A percentile compares a stretch with the other conserved stretches of the same genome.
phyloP scores from a whole-genome alignment of 2,888 invertebrate species.

The Coronaproctus castanopsis region DNA sequence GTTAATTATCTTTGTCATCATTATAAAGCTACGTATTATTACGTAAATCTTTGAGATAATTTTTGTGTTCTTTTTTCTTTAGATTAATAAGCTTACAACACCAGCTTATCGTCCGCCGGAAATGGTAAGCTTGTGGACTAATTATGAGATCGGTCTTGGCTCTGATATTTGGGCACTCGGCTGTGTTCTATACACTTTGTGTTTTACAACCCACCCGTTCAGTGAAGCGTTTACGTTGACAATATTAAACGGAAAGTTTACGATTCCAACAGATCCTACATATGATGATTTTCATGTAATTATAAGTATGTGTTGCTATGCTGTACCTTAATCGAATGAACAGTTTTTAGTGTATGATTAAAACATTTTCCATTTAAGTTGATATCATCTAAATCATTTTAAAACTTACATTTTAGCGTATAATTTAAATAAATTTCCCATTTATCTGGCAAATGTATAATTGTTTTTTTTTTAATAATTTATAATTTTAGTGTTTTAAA shows the following conservation, averaged over 20 bases:
- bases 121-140: constrained; percentile 94
- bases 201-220: constrained; percentile 88
- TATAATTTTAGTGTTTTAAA: not conserved
- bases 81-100: constrained; percentile 60
- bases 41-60: too few relatives aligned
- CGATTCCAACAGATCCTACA: constrained; percentile 57
- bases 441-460: not conserved
- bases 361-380: not conserved
- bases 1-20: constrained; percentile 19
- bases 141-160: constrained; percentile 73
- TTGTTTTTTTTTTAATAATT: not conserved
- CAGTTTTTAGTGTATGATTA: not conserved
- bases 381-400: not conserved
- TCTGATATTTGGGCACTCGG: constrained; percentile 95
- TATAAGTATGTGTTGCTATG: constrained; percentile 42
- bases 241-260: constrained; percentile 90
- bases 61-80: too few relatives aligned
- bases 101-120: constrained; percentile 97
- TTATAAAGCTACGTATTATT: too few relatives aligned
- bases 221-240: constrained; percentile 84
- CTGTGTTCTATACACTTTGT: constrained; percentile 77
- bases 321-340: not conserved
- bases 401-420: not conserved
- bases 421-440: not conserved
- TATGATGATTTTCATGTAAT: constrained; percentile 72